These are phyloP conservation scores for Macrophya alboannulata DNA, from an alignment of 2,888 invertebrate genomes.

Conservation along the genomic window DNA sequence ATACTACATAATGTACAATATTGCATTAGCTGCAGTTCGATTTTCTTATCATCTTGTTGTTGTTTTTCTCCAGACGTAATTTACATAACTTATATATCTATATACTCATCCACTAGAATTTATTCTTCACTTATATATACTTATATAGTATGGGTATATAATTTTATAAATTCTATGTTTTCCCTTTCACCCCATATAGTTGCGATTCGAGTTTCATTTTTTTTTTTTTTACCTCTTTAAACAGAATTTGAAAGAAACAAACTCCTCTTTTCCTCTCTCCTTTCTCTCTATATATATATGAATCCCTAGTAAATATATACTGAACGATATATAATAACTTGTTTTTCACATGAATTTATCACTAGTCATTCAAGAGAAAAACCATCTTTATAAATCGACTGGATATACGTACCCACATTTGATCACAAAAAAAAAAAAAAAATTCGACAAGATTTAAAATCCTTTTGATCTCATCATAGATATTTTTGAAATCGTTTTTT, in stretches of 20 bases:
- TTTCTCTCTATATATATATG: neutral
- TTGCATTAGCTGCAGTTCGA: neutral
- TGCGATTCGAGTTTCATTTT: neutral
- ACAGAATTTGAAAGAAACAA: neutral
- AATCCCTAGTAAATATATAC: neutral
- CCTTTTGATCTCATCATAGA: neutral
- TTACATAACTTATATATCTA: too few relatives aligned
- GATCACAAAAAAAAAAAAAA: neutral
- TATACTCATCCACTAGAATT: neutral
- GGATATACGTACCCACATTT: neutral
- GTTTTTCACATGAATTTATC: slow-evolving; percentile 43
- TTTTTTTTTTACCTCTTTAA: neutral
- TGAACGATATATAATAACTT: slow-evolving; percentile 41
- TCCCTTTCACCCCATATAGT: neutral
- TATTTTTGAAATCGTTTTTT: too few relatives aligned
- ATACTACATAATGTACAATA: too few relatives aligned
- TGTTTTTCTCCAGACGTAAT: neutral
- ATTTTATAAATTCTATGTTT: neutral
- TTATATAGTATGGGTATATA: neutral
- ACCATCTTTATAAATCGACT: neutral
- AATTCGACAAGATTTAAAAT: neutral
- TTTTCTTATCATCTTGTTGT: neutral
- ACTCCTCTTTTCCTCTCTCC: neutral
- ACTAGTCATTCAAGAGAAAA: neutral
- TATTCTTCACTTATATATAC: too few relatives aligned